Conservation (phyloP, 2,888 invertebrate species). For the Brachyptera putata region DNA sequence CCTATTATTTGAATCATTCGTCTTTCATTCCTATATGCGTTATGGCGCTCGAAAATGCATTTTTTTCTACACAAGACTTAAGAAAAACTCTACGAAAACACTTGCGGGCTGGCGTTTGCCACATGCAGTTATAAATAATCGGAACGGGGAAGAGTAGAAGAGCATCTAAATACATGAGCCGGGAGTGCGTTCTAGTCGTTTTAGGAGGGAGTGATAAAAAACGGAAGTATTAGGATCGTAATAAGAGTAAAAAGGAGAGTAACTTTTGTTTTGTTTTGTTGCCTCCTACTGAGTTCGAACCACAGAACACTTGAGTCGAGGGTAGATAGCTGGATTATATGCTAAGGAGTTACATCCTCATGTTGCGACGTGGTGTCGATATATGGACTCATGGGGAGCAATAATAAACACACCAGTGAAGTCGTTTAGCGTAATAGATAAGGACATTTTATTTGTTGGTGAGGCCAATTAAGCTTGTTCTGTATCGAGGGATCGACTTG, state of each 20-base stretch:
- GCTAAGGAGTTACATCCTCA: neutral
- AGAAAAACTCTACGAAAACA: too few relatives aligned
- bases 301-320: too few relatives aligned
- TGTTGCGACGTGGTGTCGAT: neutral
- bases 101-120: neutral
- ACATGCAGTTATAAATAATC: constrained; percentile 9
- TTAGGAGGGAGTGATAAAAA: neutral
- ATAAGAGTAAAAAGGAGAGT: neutral
- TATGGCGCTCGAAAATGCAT: too few relatives aligned
- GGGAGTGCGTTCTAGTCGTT: neutral
- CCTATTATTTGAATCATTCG: too few relatives aligned
- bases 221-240: neutral
- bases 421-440: too few relatives aligned
- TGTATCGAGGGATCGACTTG: too few relatives aligned
- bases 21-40: too few relatives aligned
- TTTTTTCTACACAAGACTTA: too few relatives aligned
- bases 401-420: neutral
- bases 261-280: neutral
- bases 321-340: too few relatives aligned
- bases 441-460: too few relatives aligned
- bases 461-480: too few relatives aligned
- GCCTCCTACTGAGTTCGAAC: neutral
- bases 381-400: neutral
- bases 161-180: neutral
- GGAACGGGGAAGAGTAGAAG: neutral